Percentiles rank a stretch among this genome's conserved stretches.
Conservation (phyloP, 2,113 vertebrate genomes). For the Carollia perspicillata region DNA sequence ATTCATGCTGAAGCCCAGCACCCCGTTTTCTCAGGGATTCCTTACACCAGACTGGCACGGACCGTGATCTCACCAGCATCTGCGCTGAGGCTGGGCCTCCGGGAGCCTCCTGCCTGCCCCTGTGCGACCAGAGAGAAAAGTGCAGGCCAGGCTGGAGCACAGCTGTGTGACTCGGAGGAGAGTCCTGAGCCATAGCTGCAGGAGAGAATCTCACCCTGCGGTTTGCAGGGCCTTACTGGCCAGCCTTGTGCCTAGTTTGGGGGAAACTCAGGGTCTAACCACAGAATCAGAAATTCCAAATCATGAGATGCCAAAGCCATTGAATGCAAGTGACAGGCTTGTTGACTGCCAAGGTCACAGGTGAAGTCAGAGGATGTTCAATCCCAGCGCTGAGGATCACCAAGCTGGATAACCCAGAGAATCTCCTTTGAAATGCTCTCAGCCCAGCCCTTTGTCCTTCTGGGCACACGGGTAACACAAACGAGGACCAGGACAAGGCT, state of each 20-base stretch:
- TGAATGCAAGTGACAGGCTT: neutral
- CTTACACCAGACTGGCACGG: conserved; percentile 28
- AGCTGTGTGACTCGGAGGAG: neutral
- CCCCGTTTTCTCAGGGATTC: conserved; percentile 2
- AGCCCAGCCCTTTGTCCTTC: neutral
- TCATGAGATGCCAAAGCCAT: neutral
- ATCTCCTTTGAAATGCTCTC: neutral
- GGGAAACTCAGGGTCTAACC: neutral
- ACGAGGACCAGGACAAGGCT: neutral
- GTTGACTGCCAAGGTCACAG: neutral
- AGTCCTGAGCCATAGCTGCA: neutral
- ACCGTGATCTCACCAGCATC: neutral
- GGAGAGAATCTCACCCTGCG: neutral
- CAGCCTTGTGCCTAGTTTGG: neutral
- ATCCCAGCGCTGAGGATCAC: neutral
- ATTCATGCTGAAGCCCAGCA: conserved; percentile 67
- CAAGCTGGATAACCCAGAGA: neutral
- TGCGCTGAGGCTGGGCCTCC: neutral
- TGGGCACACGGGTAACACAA: neutral
- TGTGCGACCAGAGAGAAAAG: neutral
- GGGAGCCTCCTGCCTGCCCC: neutral
- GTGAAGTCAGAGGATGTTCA: neutral
- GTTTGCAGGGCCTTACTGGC: neutral
- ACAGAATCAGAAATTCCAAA: neutral
- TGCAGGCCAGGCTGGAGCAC: neutral